Evolutionary conservation across 2,888 invertebrate genomes (phyloP).

Genomic region (Alsophila aescularia): DNA sequence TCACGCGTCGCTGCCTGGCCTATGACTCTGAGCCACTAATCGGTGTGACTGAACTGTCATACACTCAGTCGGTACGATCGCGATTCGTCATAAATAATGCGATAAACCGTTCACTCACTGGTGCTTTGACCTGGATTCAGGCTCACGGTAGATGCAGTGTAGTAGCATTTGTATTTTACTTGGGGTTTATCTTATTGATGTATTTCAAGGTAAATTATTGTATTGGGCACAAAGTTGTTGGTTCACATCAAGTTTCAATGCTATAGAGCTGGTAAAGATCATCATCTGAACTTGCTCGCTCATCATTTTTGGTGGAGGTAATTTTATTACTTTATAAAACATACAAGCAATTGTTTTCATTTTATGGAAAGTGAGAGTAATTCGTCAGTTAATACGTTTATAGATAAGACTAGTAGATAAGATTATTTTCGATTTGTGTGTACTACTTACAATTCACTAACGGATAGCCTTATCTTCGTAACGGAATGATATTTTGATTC

Average conservation of each 20-base stretch:
- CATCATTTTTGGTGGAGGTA: neutral
- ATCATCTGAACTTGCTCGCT: neutral
- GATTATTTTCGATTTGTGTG: constrained; percentile 3
- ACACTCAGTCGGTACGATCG: constrained; percentile 43
- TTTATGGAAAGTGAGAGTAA: constrained; percentile 7
- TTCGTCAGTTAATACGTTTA: constrained; percentile 1
- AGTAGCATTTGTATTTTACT: constrained; percentile 6
- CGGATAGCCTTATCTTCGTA: constrained; percentile 4
- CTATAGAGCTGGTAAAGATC: no score
- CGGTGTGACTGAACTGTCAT: constrained; percentile 60
- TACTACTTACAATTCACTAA: neutral
- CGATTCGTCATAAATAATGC: constrained; percentile 57
- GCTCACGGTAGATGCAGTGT: constrained; percentile 6
- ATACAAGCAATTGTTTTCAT: constrained; percentile 5
- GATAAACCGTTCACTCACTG: constrained; percentile 45
- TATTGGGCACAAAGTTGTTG: neutral
- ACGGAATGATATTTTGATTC: constrained; percentile 7
- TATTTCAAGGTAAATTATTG: neutral
- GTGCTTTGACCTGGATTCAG: constrained; percentile 49
- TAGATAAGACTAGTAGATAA: constrained; percentile 11
- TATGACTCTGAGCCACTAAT: constrained; percentile 44
- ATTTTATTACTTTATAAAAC: neutral
- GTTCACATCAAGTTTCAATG: no score
- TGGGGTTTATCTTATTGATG: constrained; percentile 1
- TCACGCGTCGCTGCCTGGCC: constrained; percentile 43